Evolutionary conservation across 2,797 vertebrate species (phyloP).

Genomic region (Spinibarbus caldwelli): DNA sequence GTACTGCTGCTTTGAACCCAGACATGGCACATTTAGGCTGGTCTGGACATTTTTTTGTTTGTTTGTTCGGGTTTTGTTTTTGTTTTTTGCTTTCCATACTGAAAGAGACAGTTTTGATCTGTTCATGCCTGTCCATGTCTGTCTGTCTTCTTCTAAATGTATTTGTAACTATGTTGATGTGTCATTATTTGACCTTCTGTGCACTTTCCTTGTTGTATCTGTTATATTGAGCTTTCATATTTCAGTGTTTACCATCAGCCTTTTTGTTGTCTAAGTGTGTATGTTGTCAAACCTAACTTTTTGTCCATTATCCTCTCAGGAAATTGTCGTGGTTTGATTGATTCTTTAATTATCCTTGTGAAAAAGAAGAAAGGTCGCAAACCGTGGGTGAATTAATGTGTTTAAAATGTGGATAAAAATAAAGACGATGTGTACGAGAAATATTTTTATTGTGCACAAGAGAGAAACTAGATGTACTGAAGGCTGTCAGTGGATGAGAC

Average conservation of each 20-base stretch:
- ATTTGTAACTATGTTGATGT: background rate
- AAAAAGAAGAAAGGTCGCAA: background rate
- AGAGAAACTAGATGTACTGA: background rate
- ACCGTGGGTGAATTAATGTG: background rate
- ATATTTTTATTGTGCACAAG: background rate
- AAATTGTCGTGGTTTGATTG: background rate
- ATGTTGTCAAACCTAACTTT: background rate
- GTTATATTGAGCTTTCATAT: background rate
- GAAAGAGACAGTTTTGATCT: background rate
- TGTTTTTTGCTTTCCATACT: background rate
- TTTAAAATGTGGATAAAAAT: background rate
- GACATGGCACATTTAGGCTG: no score
- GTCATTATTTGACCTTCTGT: background rate
- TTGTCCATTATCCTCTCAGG: no score
- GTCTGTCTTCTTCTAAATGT: background rate
- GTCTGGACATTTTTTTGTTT: no score
- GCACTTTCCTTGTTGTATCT: background rate
- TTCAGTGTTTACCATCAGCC: background rate
- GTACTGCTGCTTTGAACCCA: background rate
- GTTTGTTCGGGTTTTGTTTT: no score
- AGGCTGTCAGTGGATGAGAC: background rate
- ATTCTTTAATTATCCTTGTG: background rate
- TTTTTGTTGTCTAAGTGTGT: constrained; percentile 1
- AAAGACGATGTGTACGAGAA: background rate
- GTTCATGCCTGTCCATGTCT: background rate